Evolutionary conservation across 2,113 vertebrate genomes (phyloP).

Genomic region (Podarcis cretensis): DNA sequence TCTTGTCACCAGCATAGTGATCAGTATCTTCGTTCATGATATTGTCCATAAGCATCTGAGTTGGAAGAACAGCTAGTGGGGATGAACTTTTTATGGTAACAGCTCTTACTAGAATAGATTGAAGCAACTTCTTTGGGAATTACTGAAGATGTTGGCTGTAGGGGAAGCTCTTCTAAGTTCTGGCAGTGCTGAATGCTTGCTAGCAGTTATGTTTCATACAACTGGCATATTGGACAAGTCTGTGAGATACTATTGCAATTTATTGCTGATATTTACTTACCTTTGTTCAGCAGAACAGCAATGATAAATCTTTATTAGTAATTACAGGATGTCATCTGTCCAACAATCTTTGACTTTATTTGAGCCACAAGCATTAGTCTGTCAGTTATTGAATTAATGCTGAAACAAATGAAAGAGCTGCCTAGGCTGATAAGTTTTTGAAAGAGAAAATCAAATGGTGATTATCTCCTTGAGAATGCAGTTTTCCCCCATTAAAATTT

Average conservation of each 20-base stretch:
- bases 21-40: not conserved
- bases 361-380: not conserved
- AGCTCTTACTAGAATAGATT: fast-evolving
- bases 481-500: no score
- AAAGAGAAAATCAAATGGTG: not conserved
- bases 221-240: not conserved
- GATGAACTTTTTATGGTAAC: not conserved
- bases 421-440: not conserved
- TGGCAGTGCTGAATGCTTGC: slow-evolving; percentile 9
- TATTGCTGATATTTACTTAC: not conserved
- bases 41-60: not conserved
- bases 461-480: not conserved
- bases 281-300: not conserved
- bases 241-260: slow-evolving; percentile 7
- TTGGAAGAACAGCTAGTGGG: not conserved
- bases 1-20: not conserved
- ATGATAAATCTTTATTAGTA: not conserved
- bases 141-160: not conserved
- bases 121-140: not conserved
- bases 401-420: not conserved
- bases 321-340: not conserved
- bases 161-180: not conserved
- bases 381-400: not conserved
- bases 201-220: not conserved
- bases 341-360: not conserved